Evolutionary conservation across 2,113 vertebrate genomes (phyloP).

Genomic region (Gnathonemus longibarbis): DNA sequence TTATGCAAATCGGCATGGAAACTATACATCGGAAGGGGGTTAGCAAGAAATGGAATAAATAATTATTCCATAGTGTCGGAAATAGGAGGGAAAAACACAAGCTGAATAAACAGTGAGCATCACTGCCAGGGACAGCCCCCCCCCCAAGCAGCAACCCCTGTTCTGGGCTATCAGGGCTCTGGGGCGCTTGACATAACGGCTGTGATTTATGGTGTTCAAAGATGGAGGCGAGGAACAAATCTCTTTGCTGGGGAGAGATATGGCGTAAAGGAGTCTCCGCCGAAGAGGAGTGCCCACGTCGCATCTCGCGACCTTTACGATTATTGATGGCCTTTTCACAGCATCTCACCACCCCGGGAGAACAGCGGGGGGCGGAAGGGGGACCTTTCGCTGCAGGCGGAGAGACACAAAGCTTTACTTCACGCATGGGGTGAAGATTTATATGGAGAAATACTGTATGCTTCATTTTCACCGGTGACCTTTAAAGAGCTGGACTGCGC

Average conservation of each 20-base stretch:
- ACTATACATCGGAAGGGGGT: neutral
- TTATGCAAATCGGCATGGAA: neutral
- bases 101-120: neutral
- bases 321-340: conserved; percentile 15
- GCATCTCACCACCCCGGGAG: neutral
- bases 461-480: neutral
- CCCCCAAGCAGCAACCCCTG: neutral
- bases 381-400: neutral
- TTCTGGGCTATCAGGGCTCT: neutral
- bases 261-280: neutral
- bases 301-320: neutral
- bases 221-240: neutral
- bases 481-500: neutral
- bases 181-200: neutral
- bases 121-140: neutral
- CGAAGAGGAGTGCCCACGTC: neutral
- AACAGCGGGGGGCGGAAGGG: neutral
- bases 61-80: neutral
- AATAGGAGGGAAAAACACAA: neutral
- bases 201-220: neutral
- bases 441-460: neutral
- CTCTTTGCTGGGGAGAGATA: neutral
- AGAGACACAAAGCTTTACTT: neutral
- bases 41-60: neutral
- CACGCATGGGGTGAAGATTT: neutral